Conservation (phyloP, 2,888 invertebrate genomes). For the Scaptomyza parva region DNA sequence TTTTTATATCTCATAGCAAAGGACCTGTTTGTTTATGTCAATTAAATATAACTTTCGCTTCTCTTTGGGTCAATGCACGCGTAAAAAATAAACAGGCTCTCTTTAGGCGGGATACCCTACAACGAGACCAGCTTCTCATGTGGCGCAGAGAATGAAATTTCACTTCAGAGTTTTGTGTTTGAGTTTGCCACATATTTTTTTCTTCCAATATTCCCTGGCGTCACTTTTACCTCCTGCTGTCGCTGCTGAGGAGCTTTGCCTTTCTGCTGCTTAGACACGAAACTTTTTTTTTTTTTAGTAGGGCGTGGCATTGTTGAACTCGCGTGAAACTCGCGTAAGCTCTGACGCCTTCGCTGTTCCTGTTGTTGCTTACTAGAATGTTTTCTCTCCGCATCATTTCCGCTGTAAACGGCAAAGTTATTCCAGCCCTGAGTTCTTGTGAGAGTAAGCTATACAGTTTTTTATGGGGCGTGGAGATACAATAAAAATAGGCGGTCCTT, state of each 20-base stretch:
- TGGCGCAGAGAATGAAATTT: constrained; percentile 26
- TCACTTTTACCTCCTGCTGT: constrained; percentile 6
- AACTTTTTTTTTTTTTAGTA: constrained; percentile 39
- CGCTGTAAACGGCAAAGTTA: constrained; percentile 31
- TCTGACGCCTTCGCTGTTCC: constrained; percentile 26
- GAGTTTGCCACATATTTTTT: constrained; percentile 10
- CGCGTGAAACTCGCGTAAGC: constrained; percentile 36
- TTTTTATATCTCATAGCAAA: neutral
- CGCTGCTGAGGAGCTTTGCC: constrained; percentile 7
- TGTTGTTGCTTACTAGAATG: constrained; percentile 34
- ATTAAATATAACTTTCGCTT: constrained; percentile 19
- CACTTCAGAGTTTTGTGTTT: constrained; percentile 25
- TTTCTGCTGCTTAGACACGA: constrained; percentile 45
- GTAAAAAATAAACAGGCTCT: neutral
- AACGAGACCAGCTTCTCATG: constrained; percentile 24
- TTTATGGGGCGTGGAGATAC: constrained; percentile 6
- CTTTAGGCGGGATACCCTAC: constrained; percentile 4
- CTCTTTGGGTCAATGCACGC: constrained; percentile 27
- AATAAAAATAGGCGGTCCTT: constrained; percentile 1
- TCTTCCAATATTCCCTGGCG: constrained; percentile 2
- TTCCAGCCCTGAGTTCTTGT: constrained; percentile 4
- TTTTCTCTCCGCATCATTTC: constrained; percentile 52
- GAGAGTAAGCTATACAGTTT: constrained; percentile 25
- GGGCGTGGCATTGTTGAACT: constrained; percentile 25
- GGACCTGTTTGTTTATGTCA: constrained; percentile 6